phyloP scores from a whole-genome alignment of 2,797 vertebrate species.

The Clamator glandarius region DNA sequence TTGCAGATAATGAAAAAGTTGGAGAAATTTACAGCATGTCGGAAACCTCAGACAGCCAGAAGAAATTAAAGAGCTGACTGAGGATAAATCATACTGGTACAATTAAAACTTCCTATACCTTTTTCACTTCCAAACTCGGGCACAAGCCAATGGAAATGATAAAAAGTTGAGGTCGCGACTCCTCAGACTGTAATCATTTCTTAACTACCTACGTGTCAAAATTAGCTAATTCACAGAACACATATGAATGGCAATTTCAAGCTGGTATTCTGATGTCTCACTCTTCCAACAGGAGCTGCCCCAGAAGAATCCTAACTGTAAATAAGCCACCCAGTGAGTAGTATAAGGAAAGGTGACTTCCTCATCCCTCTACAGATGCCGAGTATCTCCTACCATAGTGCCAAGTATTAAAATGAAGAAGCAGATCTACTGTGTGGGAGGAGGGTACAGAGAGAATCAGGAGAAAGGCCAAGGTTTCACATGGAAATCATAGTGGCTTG shows the following conservation, averaged over 20 bases:
- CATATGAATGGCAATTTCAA: conserved; percentile 60
- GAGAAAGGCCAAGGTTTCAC: conserved; percentile 65
- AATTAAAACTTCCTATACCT: conserved; percentile 83
- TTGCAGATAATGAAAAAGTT: conserved; percentile 89
- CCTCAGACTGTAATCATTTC: conserved; percentile 73
- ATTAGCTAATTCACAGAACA: conserved; percentile 79
- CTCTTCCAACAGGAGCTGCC: conserved; percentile 36
- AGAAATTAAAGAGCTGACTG: conserved; percentile 87
- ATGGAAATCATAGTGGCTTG: neutral
- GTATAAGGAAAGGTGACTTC: conserved; percentile 49
- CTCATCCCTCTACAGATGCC: conserved; percentile 27
- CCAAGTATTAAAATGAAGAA: conserved; percentile 71
- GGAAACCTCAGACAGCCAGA: conserved; percentile 87
- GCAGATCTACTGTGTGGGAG: conserved; percentile 57
- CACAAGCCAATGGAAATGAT: conserved; percentile 79
- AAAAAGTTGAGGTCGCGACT: conserved; percentile 81
- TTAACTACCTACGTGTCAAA: conserved; percentile 79
- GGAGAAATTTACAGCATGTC: conserved; percentile 87
- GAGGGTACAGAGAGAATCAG: neutral
- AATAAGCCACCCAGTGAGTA: conserved; percentile 61
- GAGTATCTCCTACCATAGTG: conserved; percentile 49
- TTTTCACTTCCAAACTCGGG: conserved; percentile 80
- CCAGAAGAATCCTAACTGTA: conserved; percentile 54
- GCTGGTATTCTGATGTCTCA: neutral
- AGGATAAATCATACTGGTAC: conserved; percentile 85